These are phyloP conservation scores for Pyxicephalus adspersus DNA, from an alignment of 2,113 vertebrate species.

Conservation along the genomic window DNA sequence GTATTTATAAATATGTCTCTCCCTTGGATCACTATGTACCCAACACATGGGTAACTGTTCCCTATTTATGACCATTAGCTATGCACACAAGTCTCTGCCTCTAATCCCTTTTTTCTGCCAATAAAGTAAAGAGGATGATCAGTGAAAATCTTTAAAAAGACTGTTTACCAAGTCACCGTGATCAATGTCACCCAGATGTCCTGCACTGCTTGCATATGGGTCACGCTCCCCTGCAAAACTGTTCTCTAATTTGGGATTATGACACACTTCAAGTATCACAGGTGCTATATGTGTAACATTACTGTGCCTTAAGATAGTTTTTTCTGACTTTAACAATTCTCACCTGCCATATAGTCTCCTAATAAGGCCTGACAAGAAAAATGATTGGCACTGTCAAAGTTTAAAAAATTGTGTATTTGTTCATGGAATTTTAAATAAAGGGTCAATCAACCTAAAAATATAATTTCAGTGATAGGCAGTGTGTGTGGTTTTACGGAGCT, in stretches of 20 bases:
- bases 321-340: too few species aligned
- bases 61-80: background rate
- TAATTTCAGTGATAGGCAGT: too few species aligned
- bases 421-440: too few species aligned
- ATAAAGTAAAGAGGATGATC: conserved; percentile 22
- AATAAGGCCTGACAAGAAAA: too few species aligned
- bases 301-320: too few species aligned
- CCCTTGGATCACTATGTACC: background rate
- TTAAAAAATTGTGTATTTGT: too few species aligned
- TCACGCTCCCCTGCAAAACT: background rate
- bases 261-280: background rate
- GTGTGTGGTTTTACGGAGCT: too few species aligned
- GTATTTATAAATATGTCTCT: background rate
- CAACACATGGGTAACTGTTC: background rate
- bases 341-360: too few species aligned
- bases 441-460: too few species aligned
- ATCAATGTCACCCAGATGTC: conserved; percentile 31
- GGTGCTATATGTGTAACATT: too few species aligned
- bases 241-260: background rate
- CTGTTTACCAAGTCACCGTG: conserved; percentile 28
- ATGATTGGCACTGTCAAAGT: too few species aligned
- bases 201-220: background rate
- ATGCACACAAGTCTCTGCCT: conserved; percentile 18
- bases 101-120: conserved; percentile 32
- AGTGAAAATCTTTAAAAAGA: conserved; percentile 33